A percentile compares a stretch with the other conserved stretches of the same genome.
phyloP scores from a whole-genome alignment of 2,888 invertebrate species.

The Nemoura dubitans region DNA sequence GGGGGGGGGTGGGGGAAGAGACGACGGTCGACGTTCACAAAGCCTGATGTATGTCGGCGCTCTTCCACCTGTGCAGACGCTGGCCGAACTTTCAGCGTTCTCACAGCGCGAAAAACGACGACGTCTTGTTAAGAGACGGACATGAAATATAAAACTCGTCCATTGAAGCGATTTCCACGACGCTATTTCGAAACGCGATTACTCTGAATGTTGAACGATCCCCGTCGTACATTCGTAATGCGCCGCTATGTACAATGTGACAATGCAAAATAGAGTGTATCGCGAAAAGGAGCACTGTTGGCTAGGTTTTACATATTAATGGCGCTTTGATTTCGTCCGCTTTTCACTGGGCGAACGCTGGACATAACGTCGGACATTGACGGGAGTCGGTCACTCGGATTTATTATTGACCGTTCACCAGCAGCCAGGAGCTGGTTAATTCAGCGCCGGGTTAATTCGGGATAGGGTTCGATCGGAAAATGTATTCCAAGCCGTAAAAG shows the following conservation, averaged over 20 bases:
- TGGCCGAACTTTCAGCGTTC: neutral
- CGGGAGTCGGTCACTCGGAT: constrained; percentile 10
- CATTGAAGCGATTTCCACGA: neutral
- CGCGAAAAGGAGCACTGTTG: neutral
- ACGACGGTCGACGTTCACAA: neutral
- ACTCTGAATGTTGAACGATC: neutral
- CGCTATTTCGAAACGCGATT: neutral
- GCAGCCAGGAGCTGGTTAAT: constrained; percentile 16
- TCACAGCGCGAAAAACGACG: constrained; percentile 12
- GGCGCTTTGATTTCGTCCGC: neutral
- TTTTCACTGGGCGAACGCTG: constrained; percentile 8
- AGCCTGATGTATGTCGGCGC: constrained; percentile 13
- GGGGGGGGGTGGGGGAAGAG: neutral
- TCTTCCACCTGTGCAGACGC: neutral
- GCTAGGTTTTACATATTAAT: neutral
- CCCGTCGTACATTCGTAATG: neutral
- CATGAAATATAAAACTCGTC: constrained; percentile 7
- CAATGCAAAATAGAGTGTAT: neutral
- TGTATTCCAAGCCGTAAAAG: neutral
- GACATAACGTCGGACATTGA: constrained; percentile 26
- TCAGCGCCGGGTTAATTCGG: neutral
- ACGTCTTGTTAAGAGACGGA: constrained; percentile 12
- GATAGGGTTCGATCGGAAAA: neutral
- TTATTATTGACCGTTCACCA: constrained; percentile 37
- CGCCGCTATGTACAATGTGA: neutral